Conservation (phyloP, 2,113 vertebrate genomes). For the Gadus chalcogrammus region DNA sequence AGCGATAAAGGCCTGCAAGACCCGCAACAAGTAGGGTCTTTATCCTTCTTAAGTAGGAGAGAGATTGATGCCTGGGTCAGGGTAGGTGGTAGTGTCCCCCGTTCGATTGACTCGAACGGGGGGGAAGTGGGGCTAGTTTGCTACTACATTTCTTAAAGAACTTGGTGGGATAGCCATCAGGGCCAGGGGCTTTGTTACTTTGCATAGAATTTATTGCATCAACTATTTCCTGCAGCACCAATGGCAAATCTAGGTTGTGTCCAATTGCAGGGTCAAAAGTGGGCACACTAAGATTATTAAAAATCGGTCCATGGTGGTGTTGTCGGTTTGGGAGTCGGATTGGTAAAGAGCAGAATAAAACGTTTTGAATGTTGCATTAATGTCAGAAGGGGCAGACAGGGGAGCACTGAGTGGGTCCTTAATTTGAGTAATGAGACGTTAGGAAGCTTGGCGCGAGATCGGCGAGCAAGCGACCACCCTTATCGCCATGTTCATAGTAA, state of each 20-base stretch:
- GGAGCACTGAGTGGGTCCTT: not conserved
- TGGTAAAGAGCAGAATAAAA: not conserved
- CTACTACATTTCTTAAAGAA: constrained; percentile 7
- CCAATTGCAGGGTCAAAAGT: too few species aligned
- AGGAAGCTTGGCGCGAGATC: not conserved
- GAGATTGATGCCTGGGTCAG: constrained; percentile 12
- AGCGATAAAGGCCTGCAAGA: not conserved
- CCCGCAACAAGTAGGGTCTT: constrained; percentile 1
- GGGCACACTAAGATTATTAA: not conserved
- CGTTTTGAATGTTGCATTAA: not conserved
- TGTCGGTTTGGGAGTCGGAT: too few species aligned
- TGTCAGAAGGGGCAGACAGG: not conserved
- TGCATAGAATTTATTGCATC: not conserved
- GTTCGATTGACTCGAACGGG: not conserved
- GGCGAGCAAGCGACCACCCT: constrained; percentile 4
- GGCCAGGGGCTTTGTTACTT: constrained; percentile 10
- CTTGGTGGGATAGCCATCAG: not conserved
- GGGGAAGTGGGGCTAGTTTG: constrained; percentile 11
- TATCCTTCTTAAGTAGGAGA: constrained; percentile 10
- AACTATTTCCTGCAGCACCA: constrained; percentile 10
- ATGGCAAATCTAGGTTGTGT: constrained; percentile 1
- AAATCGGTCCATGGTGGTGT: not conserved
- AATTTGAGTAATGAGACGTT: not conserved
- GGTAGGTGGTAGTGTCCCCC: constrained; percentile 2
- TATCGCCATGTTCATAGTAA: constrained; percentile 18